These are phyloP conservation scores for Schizopygopsis malacanthus DNA, from an alignment of 2,797 vertebrate genomes.

Conservation along the genomic window DNA sequence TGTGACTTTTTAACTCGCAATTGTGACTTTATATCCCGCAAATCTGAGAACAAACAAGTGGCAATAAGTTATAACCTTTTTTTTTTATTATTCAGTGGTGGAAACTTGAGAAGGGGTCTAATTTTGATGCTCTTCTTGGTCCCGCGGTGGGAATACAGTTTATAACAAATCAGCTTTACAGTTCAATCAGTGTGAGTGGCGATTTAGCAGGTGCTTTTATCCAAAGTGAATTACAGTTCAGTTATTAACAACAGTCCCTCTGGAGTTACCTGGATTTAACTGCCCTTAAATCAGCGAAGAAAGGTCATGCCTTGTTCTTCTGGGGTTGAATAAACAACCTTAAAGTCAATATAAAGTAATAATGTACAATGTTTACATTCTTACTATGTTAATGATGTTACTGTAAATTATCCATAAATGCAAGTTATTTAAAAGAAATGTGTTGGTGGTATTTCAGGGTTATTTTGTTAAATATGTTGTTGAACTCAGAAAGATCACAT, in stretches of 20 bases:
- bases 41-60: no score
- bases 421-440: not conserved
- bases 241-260: not conserved
- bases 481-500: not conserved
- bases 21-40: no score
- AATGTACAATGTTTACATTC: not conserved
- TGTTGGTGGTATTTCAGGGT: not conserved
- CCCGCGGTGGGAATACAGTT: no score
- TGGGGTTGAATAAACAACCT: not conserved
- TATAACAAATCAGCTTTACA: not conserved
- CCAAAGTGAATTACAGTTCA: constrained; percentile 8
- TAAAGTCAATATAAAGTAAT: not conserved
- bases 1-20: no score
- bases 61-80: no score
- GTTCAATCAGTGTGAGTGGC: not conserved
- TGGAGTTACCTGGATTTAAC: constrained; percentile 6
- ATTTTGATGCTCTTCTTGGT: not conserved
- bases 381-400: not conserved
- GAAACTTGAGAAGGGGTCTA: not conserved
- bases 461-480: not conserved
- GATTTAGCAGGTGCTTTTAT: constrained; percentile 3
- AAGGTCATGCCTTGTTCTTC: not conserved
- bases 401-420: not conserved
- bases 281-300: not conserved
- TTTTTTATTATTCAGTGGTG: no score